These are phyloP conservation scores for Brienomyrus brachyistius DNA, from an alignment of 2,113 vertebrate genomes.

Conservation along the genomic window DNA sequence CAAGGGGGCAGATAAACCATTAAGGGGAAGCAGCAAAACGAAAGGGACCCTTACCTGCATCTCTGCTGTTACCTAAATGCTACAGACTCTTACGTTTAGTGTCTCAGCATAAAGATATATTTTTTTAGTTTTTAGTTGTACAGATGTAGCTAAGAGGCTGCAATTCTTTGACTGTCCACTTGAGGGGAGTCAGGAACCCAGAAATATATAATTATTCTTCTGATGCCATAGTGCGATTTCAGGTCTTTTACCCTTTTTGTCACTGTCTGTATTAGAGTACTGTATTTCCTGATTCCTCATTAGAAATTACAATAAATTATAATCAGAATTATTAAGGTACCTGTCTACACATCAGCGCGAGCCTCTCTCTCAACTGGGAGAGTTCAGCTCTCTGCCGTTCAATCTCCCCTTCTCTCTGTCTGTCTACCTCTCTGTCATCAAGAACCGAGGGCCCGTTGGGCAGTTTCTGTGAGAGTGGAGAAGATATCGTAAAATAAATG, in stretches of 20 bases:
- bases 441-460: constrained; percentile 72
- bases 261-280: background rate
- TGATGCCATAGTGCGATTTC: background rate
- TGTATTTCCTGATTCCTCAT: background rate
- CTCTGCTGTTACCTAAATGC: background rate
- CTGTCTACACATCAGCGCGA: constrained; percentile 82
- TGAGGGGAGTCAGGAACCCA: constrained; percentile 26
- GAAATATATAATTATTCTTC: background rate
- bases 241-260: background rate
- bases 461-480: constrained; percentile 57
- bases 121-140: background rate
- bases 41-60: background rate
- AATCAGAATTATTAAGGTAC: constrained; percentile 32
- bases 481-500: background rate
- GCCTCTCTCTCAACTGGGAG: constrained; percentile 78
- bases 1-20: constrained; percentile 17
- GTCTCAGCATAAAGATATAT: background rate
- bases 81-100: background rate
- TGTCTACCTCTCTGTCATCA: constrained; percentile 54
- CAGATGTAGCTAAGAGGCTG: background rate
- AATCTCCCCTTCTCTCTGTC: constrained; percentile 71
- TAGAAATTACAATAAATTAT: background rate
- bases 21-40: background rate
- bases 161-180: constrained; percentile 20
- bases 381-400: constrained; percentile 77